These are phyloP conservation scores for Nephrocerus scutellatus DNA, from an alignment of 2,888 invertebrate species.

Conservation along the genomic window DNA sequence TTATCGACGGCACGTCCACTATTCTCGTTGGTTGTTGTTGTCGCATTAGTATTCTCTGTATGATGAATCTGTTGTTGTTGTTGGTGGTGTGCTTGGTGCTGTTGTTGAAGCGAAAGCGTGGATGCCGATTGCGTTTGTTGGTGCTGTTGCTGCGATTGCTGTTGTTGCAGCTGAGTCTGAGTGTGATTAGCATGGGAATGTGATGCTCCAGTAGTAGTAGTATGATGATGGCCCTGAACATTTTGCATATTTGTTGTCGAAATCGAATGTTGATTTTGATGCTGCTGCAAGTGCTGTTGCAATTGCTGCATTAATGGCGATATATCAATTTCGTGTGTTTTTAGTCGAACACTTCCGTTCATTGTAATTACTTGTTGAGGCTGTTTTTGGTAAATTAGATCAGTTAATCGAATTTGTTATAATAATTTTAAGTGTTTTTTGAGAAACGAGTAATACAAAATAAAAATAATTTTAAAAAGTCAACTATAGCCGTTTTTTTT, in stretches of 20 bases:
- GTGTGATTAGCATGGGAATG: slow-evolving; percentile 22
- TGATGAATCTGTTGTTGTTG: slow-evolving; percentile 45
- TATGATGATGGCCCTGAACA: slow-evolving; percentile 25
- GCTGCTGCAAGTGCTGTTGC: slow-evolving; percentile 10
- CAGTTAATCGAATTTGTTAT: too few relatives aligned
- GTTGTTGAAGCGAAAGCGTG: slow-evolving; percentile 17
- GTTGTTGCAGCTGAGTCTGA: slow-evolving; percentile 23
- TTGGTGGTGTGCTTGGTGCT: slow-evolving; percentile 21
- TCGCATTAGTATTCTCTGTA: slow-evolving; percentile 19
- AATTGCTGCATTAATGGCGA: slow-evolving; percentile 12
- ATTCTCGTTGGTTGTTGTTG: slow-evolving; percentile 23
- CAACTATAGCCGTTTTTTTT: slow-evolving; percentile 3
- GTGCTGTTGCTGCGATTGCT: slow-evolving; percentile 22
- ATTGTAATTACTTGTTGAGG: slow-evolving; percentile 48
- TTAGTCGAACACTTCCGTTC: slow-evolving; percentile 48
- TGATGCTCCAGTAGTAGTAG: slow-evolving; percentile 17
- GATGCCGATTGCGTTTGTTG: slow-evolving; percentile 17
- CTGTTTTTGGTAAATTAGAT: too few relatives aligned
- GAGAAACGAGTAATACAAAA: slow-evolving; percentile 11
- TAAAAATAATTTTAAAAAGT: slow-evolving; percentile 1
- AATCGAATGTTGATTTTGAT: slow-evolving; percentile 5
- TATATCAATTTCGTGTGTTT: slow-evolving; percentile 45
- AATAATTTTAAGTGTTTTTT: slow-evolving; percentile 9
- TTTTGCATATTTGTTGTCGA: not conserved
- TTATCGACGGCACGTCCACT: slow-evolving; percentile 68